Evolutionary conservation across 64 coral and sea anemone species (phyloP).

Genomic region (Catalaphyllia jardinei): DNA sequence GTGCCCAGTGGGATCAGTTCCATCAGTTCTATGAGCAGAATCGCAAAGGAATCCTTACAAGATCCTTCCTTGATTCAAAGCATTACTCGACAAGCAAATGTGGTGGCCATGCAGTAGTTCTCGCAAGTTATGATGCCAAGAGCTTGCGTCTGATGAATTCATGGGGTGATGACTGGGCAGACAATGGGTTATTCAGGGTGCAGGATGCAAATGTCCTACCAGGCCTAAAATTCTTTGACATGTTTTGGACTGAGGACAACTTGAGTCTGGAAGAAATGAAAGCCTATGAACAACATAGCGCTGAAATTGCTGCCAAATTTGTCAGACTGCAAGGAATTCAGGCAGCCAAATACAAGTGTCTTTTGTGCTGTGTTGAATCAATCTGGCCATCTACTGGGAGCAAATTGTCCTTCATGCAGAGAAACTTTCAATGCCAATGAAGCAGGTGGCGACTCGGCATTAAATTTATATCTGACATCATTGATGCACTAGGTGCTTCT

Average conservation of each 20-base stretch:
- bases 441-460: neutral
- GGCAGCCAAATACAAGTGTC: conserved; percentile 20
- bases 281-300: neutral
- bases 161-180: neutral
- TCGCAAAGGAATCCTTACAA: conserved; percentile 24
- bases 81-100: neutral
- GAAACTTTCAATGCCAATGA: neutral
- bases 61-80: neutral
- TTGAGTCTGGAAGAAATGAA: neutral
- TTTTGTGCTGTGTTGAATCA: neutral
- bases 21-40: conserved; percentile 17
- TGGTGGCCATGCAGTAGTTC: conserved; percentile 47
- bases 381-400: neutral
- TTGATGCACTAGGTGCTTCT: neutral
- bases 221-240: conserved; percentile 32
- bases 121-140: conserved; percentile 16
- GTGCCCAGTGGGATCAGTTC: conserved; percentile 38
- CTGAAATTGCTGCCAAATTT: conserved; percentile 5
- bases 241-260: conserved; percentile 19
- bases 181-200: conserved; percentile 60
- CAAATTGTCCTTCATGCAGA: conserved; percentile 19
- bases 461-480: neutral
- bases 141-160: conserved; percentile 60
- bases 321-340: conserved; percentile 18
- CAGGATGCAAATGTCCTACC: conserved; percentile 40